Evolutionary conservation across 2,113 vertebrate genomes (phyloP), one percentile per base, ranked within the genome.

Genomic region (Daubentonia madagascariensis): DNA sequence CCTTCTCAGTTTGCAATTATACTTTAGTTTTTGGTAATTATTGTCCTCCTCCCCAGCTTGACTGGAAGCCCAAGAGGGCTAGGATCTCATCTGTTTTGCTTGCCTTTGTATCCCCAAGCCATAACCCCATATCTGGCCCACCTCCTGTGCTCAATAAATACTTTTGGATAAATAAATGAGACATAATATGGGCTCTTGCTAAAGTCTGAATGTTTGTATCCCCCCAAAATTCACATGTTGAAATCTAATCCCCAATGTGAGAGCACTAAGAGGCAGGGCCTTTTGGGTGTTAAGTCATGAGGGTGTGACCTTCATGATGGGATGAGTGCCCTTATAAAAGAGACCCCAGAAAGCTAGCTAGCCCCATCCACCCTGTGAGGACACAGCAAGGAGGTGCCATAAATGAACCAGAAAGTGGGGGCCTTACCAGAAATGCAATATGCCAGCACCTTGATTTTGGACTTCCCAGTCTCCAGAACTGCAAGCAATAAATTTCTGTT

Each of bases 161-260:
- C 30, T 54, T 22, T 6, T 25, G 22, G n/a, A 16, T 72, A 43
- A 89, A 45, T 28, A 68, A 67, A 11, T 17, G 54, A 67, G 78
- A 54, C 0, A 0, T 0, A 14, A 17, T 0, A 16, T 3, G 45
- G 1, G 28, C n/a, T 10, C 37, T 22, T 14, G 6, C 20, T 6
- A 6, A 20, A 3, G 61, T 40, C 72, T 48, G 61, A 22, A 45
- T 48, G 48, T 25, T 50, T 73, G 28, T 32, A 30, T 25, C 18
- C n/a, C 23, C 37, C 40, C 20, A 6, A 50, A 35, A 63, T 8
- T 4, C 7, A 1, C 32, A 17, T 1, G 4, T 32, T 76, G 37
- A n/a, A 57, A 11, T 20, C 35, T 76, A 40, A 28, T 37, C 14
- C 40, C 67, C 10, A 10, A 16, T 28, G 32, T 7, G 23, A 59